A percentile compares a stretch with the other conserved stretches of the same genome.
These are phyloP conservation scores for Zalophus californianus DNA, from an alignment of 2,797 vertebrate species.

Conservation along the genomic window DNA sequence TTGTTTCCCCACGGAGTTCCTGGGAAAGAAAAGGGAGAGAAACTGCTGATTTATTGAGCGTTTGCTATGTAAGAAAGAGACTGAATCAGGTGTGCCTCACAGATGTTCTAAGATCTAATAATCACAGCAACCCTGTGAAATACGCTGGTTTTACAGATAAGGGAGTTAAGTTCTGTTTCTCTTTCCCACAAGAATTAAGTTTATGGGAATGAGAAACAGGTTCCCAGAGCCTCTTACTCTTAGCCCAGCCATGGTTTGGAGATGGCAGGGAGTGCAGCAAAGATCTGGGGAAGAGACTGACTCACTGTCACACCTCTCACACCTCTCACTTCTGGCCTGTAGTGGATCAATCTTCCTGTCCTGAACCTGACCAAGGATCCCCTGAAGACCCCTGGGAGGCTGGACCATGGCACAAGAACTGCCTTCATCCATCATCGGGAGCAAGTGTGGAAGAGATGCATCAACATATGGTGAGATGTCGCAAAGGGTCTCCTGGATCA, in stretches of 20 bases:
- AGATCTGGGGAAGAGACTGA: neutral
- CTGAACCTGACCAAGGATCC: conserved; percentile 92
- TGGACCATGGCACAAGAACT: conserved; percentile 93
- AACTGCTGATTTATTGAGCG: neutral
- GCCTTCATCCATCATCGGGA: conserved; percentile 96
- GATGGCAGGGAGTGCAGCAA: neutral
- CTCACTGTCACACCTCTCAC: neutral
- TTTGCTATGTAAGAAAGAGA: conserved; percentile 6
- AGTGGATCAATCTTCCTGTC: conserved; percentile 91
- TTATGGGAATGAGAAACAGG: conserved; percentile 1
- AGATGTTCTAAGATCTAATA: neutral
- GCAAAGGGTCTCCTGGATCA: neutral
- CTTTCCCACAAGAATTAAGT: neutral
- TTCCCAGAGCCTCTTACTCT: neutral
- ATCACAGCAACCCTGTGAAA: neutral
- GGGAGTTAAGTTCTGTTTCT: neutral
- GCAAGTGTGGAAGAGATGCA: conserved; percentile 95
- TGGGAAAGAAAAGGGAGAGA: conserved; percentile 25
- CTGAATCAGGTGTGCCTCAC: neutral
- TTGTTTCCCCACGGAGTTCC: neutral
- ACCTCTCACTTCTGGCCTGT: conserved; percentile 27
- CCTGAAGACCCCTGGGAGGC: conserved; percentile 92
- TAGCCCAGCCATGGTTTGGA: neutral
- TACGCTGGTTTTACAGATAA: conserved; percentile 2
- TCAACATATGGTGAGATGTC: conserved; percentile 91